These are phyloP conservation scores for Stegodyphus dumicola DNA, from an alignment of 1,140 invertebrate genomes.

Conservation along the genomic window DNA sequence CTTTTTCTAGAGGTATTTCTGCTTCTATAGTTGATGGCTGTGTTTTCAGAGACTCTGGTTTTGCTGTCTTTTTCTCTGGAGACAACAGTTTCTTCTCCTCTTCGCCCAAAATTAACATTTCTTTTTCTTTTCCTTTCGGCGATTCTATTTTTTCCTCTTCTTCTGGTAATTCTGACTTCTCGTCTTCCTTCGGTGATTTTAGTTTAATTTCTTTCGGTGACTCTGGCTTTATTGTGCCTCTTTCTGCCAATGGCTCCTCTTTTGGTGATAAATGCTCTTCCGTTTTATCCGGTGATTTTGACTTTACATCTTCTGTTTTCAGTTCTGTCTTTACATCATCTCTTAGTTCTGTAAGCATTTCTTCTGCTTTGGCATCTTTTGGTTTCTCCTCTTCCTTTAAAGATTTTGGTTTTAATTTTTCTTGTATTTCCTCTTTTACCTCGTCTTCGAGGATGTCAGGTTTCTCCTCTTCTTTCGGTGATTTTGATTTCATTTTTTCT, in stretches of 20 bases:
- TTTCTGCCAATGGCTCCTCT: too few relatives aligned
- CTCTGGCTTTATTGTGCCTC: too few relatives aligned
- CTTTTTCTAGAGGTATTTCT: conserved; percentile 36
- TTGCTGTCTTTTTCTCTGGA: not conserved
- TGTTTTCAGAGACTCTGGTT: not conserved
- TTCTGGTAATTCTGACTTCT: not conserved
- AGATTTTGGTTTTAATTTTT: not conserved
- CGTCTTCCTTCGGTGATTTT: too few relatives aligned
- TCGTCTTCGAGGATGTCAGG: conserved; percentile 23
- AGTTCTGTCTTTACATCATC: too few relatives aligned
- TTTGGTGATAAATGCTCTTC: not conserved
- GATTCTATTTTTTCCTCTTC: conserved; percentile 53
- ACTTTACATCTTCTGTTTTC: too few relatives aligned
- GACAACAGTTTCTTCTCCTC: too few relatives aligned
- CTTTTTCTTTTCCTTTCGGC: too few relatives aligned
- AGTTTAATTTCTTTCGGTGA: too few relatives aligned
- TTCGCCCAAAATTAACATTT: too few relatives aligned
- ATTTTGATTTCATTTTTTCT: too few relatives aligned
- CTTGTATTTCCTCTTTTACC: conserved; percentile 45
- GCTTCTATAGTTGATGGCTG: not conserved
- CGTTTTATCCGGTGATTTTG: too few relatives aligned
- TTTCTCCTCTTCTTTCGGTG: conserved; percentile 21
- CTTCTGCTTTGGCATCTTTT: not conserved
- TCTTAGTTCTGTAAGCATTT: too few relatives aligned
- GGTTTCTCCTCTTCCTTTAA: not conserved